phyloP scores from a whole-genome alignment of 1,140 invertebrate genomes.

The Pseudomyrmex dendroicus region DNA sequence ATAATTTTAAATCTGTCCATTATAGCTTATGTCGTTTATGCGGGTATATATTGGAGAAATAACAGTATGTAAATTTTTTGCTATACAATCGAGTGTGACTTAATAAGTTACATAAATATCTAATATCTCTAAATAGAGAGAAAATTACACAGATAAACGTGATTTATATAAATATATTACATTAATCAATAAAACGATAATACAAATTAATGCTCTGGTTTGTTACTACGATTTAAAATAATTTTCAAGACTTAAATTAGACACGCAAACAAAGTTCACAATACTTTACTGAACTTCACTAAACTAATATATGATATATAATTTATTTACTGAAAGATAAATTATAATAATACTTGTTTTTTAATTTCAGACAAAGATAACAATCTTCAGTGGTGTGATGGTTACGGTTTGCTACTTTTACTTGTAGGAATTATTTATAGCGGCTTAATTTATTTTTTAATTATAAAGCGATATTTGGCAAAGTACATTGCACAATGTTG shows the following conservation, averaged over 20 bases:
- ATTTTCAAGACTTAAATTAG: too few species aligned
- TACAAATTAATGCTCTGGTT: too few species aligned
- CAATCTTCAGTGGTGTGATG: slow-evolving; percentile 87
- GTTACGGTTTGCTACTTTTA: slow-evolving; percentile 91
- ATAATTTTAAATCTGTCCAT: slow-evolving; percentile 59
- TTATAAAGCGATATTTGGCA: slow-evolving; percentile 87
- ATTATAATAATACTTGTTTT: slow-evolving; percentile 11
- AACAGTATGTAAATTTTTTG: slow-evolving; percentile 52
- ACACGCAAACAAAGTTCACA: too few species aligned
- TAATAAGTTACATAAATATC: neutral
- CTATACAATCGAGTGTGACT: neutral
- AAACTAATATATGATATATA: too few species aligned
- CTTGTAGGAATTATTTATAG: slow-evolving; percentile 88
- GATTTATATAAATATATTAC: too few species aligned
- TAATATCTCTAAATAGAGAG: too few species aligned
- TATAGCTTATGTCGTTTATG: slow-evolving; percentile 67
- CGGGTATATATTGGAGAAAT: slow-evolving; percentile 65
- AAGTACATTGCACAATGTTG: slow-evolving; percentile 74
- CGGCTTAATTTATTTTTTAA: slow-evolving; percentile 87
- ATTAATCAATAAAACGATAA: too few species aligned
- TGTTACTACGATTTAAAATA: too few species aligned
- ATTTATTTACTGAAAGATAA: neutral
- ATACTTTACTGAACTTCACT: too few species aligned
- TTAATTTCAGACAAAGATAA: slow-evolving; percentile 74
- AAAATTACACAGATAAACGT: too few species aligned